Conservation (phyloP, 2,113 vertebrate species). For the Prionailurus bengalensis region DNA sequence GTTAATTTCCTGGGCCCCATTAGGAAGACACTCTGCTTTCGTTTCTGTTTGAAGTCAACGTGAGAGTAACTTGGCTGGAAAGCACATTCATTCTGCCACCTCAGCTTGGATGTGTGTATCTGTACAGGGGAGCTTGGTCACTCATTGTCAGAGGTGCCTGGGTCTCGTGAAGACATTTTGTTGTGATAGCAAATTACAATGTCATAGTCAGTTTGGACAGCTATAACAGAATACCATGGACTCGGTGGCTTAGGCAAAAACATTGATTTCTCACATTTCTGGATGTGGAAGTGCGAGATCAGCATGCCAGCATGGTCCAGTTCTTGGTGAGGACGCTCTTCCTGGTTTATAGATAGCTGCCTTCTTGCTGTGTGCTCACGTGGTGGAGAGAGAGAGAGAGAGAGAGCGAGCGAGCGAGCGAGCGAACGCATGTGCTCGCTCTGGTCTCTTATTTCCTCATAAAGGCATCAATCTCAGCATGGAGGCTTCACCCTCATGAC, state of each 20-base stretch:
- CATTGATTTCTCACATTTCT: not conserved
- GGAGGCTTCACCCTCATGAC: not conserved
- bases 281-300: not conserved
- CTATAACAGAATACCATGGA: not conserved
- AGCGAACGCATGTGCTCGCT: too few relatives aligned
- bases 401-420: not conserved
- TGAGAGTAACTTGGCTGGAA: not conserved
- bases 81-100: not conserved
- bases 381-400: not conserved
- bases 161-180: not conserved
- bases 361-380: not conserved
- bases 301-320: not conserved
- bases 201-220: not conserved
- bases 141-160: not conserved
- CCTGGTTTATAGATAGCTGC: not conserved
- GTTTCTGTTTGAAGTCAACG: not conserved
- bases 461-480: not conserved
- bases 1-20: not conserved
- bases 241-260: not conserved
- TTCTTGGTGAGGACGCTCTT: not conserved
- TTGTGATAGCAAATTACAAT: not conserved
- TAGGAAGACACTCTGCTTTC: not conserved
- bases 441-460: not conserved
- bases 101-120: not conserved
- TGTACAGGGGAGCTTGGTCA: not conserved